Evolutionary conservation across 1,140 invertebrate species (phyloP), one percentile per base, ranked within the genome.

Genomic region (Euborellia annulipes): DNA sequence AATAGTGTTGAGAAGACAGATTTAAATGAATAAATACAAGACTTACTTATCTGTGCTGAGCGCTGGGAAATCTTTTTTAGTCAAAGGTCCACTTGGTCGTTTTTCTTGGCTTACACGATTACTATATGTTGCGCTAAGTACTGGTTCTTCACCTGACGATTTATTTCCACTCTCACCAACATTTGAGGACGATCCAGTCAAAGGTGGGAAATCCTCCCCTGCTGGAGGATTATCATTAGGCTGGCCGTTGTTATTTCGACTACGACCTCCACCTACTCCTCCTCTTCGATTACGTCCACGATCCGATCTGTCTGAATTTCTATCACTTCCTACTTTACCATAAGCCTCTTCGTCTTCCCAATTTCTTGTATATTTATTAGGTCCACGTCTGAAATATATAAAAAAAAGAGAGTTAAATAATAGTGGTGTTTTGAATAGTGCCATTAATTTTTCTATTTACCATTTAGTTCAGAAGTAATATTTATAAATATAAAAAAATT

Each of bases 281-380:
- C 32, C 47, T 14, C 23, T 45, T 13, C 37, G 43, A 37, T 21
- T 39, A 16, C 50, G 46, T 17, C 54, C 50, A 14, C 55, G 39
- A 7, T 49, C 45, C n/a, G 49, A 30, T 13, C 53, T 38, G 16
- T 49, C 34, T 18, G 51, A 42, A 11, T 44, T 27, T 13, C 53
- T 37, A 20, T 7, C 47, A 4, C 7, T 20, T 17, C 18, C 16
- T 6, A 56, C 62, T 55, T 64, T 73, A 47, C 57, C 66, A 61
- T 91, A 93, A 0, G 87, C 87, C 58, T 85, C 81, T 60, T 87
- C 85, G 58, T 91, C 87, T 60, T 90, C 85, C 86, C 87, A 93
- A 50, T 86, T 88, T 11, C 87, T 70, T 0, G 82, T 87, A 59
- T 93, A 92, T 60, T 90, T 90, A 56, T 81, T 89, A 0, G 87